Percentiles rank a stretch among this genome's conserved stretches.
Evolutionary conservation across 2,113 vertebrate genomes (phyloP).

Genomic region (Eurypyga helias): DNA sequence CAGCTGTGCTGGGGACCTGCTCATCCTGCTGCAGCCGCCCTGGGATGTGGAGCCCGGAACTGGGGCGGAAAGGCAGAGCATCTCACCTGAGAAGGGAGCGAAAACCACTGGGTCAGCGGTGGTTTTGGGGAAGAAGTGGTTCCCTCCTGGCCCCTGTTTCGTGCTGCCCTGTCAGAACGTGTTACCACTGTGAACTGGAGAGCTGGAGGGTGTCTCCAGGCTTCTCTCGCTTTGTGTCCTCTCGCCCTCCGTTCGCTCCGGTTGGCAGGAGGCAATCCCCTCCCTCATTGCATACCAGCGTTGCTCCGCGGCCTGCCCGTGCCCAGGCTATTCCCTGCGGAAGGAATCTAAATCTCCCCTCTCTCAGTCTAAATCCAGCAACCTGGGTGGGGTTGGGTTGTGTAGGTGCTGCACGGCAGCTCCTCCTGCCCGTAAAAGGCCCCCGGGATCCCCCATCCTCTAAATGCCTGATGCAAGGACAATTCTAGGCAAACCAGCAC

Average conservation of each 20-base stretch:
- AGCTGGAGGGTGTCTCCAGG: not conserved
- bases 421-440: not conserved
- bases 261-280: not conserved
- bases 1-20: not conserved
- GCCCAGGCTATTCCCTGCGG: not conserved
- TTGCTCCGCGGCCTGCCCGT: not conserved
- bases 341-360: too few relatives aligned
- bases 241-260: accelerated
- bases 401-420: not conserved
- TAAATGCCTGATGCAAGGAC: not conserved
- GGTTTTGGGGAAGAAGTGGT: accelerated
- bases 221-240: not conserved
- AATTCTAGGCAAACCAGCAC: not conserved
- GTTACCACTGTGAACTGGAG: not conserved
- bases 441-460: not conserved
- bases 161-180: accelerated
- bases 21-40: not conserved
- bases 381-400: not conserved
- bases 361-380: not conserved
- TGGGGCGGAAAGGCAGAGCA: not conserved
- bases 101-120: accelerated
- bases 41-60: accelerated
- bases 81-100: accelerated
- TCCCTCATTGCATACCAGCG: not conserved
- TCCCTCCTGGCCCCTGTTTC: accelerated